phyloP scores from a whole-genome alignment of 2,113 vertebrate genomes.

The Tursiops truncatus region DNA sequence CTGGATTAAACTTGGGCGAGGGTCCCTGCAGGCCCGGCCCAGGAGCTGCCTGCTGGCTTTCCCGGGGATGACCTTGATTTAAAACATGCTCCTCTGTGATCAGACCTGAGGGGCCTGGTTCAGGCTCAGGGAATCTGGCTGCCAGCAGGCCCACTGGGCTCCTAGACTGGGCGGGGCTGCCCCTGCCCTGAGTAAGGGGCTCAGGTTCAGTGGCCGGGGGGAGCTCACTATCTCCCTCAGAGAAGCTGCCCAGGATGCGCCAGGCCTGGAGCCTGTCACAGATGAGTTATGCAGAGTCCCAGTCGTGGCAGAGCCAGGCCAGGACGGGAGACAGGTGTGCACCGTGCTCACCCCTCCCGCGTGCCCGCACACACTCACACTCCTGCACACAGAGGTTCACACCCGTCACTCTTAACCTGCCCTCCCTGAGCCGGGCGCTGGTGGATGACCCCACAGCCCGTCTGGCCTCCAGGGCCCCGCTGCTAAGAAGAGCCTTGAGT shows the following conservation, averaged over 20 bases:
- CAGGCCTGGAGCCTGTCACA: neutral
- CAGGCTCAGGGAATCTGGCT: neutral
- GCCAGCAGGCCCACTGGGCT: neutral
- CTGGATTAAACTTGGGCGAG: neutral
- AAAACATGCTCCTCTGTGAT: neutral
- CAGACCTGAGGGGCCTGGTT: neutral
- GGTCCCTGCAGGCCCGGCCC: neutral
- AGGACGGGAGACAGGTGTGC: neutral
- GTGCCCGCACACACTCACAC: neutral
- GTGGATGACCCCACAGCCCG: neutral
- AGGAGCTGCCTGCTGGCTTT: neutral
- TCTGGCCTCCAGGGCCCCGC: too few relatives aligned
- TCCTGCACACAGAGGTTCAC: neutral
- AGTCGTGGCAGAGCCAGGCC: neutral
- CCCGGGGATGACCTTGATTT: neutral
- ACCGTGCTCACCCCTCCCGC: fast-evolving
- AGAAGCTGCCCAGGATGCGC: neutral
- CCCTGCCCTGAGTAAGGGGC: neutral
- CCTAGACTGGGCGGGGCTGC: neutral
- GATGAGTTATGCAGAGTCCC: neutral
- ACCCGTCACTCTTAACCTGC: neutral
- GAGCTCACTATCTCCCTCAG: neutral
- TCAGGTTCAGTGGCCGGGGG: neutral
- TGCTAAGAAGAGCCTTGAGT: neutral
- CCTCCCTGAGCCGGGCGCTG: neutral